Conservation (phyloP, 2,113 vertebrate genomes). For the Elephas maximus region DNA sequence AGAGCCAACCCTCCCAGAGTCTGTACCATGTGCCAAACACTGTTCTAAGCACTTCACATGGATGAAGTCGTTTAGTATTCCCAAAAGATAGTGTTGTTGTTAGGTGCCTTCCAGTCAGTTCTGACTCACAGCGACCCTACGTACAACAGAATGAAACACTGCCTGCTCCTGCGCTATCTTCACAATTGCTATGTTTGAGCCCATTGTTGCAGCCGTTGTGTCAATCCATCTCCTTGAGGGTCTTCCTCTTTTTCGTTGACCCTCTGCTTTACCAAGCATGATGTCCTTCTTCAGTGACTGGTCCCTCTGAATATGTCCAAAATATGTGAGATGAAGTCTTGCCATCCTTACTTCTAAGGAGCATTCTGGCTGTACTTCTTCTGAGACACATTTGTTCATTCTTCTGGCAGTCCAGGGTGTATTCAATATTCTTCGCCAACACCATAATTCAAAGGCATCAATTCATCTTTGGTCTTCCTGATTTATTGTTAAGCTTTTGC, state of each 20-base stretch:
- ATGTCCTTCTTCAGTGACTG: background rate
- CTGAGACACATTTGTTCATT: no score
- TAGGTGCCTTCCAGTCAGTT: no score
- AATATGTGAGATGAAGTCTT: background rate
- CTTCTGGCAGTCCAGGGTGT: no score
- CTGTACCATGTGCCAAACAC: fast-evolving
- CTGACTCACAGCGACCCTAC: background rate
- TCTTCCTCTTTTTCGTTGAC: background rate
- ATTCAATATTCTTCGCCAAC: no score
- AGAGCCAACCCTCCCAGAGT: background rate
- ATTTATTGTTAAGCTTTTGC: no score
- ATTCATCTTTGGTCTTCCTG: no score
- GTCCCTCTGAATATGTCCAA: background rate
- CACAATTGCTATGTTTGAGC: background rate
- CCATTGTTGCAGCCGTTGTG: background rate
- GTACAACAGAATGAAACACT: background rate
- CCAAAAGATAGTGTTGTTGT: no score
- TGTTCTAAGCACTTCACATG: background rate
- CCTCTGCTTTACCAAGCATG: background rate
- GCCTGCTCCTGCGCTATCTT: background rate
- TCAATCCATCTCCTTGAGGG: background rate
- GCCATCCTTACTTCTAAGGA: no score
- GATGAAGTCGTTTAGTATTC: background rate
- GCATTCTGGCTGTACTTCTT: no score
- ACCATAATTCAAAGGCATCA: no score